Evolutionary conservation across 2,113 vertebrate species (phyloP), one percentile per base, ranked within the genome.

Genomic region (Mormoops blainvillei): DNA sequence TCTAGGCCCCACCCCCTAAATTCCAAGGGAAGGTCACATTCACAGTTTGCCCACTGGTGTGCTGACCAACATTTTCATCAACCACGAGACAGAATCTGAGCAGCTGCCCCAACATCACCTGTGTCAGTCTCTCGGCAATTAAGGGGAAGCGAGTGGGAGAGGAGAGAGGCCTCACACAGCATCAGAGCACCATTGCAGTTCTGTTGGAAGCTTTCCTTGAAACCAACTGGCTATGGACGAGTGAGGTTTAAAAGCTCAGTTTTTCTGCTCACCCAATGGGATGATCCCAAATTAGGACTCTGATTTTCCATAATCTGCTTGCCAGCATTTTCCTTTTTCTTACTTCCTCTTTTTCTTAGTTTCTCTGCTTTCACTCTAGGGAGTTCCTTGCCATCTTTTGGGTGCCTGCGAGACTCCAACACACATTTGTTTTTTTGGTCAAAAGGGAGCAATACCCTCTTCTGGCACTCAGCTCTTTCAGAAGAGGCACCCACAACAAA

Each of bases 21-120:
- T 96, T 94, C 73, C 76, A 90, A 70, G 18, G 71, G 85, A 95
- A 54, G 71, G 50, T 82, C 52, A 81, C n/a, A 67, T 89, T 96
- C 91, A 87, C 2, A 0, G 70, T 85, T 68, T 94, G 84, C 76
- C 19, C 74, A 45, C 61, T 41, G 11, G 16, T 68, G 58, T 68
- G 52, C n/a, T 33, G 18, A 94, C 41, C 48, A 87, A 52, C 87
- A 91, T 83, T 94, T 83, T 38, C 20, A 70, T 65, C 22, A 38
- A 19, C 6, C 54, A 56, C 0, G 2, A 19, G 4, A 7, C 26
- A 82, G 52, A 67, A 58, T 74, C 2, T 90, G 20, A 83, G 41
- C 38, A 45, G 7, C 31, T 80, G 87, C 22, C 22, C 19, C n/a
- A 26, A 61, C 16, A 54, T 38, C n/a, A 41, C 15, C 20, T n/a